Evolutionary conservation across 2,888 invertebrate species (phyloP), one percentile per base, ranked within the genome.

Genomic region (Ormyrus labotus): DNA sequence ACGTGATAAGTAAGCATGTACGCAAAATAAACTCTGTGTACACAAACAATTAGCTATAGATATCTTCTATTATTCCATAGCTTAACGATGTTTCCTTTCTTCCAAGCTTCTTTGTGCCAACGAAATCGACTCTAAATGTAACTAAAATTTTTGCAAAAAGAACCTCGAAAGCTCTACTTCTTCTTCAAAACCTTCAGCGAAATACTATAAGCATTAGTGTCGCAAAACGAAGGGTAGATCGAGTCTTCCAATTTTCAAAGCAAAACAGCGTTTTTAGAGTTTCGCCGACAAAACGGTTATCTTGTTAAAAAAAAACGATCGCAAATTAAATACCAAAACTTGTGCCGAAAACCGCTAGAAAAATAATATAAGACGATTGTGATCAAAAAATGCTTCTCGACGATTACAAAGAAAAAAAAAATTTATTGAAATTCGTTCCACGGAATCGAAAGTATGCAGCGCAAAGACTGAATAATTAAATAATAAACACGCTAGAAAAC

Each of bases 381-480:
- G 79, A 81, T 81, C 69, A 69, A 81, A 69, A 81, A 72, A 76
- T 68, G 53, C 11, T 75, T 71, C 73, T 72, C 68, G 57, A 79
- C 34, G 53, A 69, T 57, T 58, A 63, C 67, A 64, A 58, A 45
- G 53, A 63, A 34, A 47, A 53, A 50, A 48, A 67, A 68, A 68
- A 53, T 81, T 34, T 34, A 11, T 60, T 8, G 58, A 55, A 67
- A 64, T 65, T 70, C 51, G 65, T 79, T 80, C 55, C 68, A 51
- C 72, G 72, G 51, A 71, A 81, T 81, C 71, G 81, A 83, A 83
- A 80, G 82, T 83, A 84, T 84, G 84, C 84, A 85, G 87, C 85
- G 84, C 80, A 86, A 88, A 89, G 88, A 89, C 88, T 88, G 89
- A 89, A 78, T 58, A 57, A 77, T 63, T 61, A 69, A 80, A 47